Evolutionary conservation across 2,113 vertebrate species (phyloP), one percentile per base, ranked within the genome.

Genomic region (Silurus meridionalis): DNA sequence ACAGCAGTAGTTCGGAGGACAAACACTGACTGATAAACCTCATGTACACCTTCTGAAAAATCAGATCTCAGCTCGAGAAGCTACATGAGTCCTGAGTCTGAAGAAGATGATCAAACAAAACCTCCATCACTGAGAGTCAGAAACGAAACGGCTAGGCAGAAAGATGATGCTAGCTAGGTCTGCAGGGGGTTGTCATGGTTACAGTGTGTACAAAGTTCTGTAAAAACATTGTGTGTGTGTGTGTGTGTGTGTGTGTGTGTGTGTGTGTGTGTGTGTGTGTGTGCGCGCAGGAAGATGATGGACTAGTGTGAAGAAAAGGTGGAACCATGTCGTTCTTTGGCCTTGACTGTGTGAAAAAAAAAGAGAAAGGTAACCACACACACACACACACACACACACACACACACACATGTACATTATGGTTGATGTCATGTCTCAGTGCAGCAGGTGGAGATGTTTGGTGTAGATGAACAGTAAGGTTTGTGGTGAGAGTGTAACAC

Each of bases 301-400:
- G 94, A 93, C 84, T 90, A 86, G 90, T 66, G 28, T 57, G 82
- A 93, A 90, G 83, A 90, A 91, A 86, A 89, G 53, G 85, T 52
- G 87, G 87, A 91, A 90, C 93, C 90, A 97, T 97, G 96, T 94
- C 96, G 83, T 95, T 95, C 83, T 96, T 96, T 83, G 95, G 94
- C 48, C 86, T 96, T 81, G 92, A 94, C 87, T 96, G 95, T 83
- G 91, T 90, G 78, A 94, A 92, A 91, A 95, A 94, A 87, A 96
- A 95, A 92, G 90, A 94, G 84, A 93, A 66, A 92, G 97, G 97
- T 97, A 79, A 75, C 14, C 46, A 5, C 28, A 11, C 48, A 23
- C 71, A 52, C 9, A 52, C 46, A 50, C 71, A 74, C 69, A 71
- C 69, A 71, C 67, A 8, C 28, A 71, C 67, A 69, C 67, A 69